Base-by-base conservation (phyloP, 2,797 vertebrate genomes). In the Sebastes matsubarae region DNA sequence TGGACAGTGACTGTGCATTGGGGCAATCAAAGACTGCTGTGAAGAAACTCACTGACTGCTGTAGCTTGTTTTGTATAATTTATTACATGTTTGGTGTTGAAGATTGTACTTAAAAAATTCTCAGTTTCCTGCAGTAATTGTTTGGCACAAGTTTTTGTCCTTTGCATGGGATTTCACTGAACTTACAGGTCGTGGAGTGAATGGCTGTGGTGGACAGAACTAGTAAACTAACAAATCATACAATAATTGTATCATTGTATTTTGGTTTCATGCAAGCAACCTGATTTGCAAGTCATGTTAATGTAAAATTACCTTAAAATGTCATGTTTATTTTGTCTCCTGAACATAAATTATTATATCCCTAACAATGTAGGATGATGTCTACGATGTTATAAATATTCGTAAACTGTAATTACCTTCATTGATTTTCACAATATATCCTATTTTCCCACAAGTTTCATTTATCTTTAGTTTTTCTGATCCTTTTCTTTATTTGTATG, bases 191-290 rank as follows among this genome's bases (percentile, higher is more conserved):
- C 10, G 32, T 36, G 24, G 50, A 58, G 42, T 77, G 61, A 58
- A 18, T 68, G 46, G 34, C 52, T 72, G n/a, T 73, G 34, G 32
- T 59, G 10, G 14, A 9, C 36, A 64, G 13, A 76, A 72, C 22
- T 72, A 64, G 75, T 69, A 46, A 75, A 80, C 54, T 77, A 84
- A 88, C 42, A 68, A 38, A 27, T 72, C 4, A 22, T 30, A 7
- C 6, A 66, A 2, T 80, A 16, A 30, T 61, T 66, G 10, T 12
- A 36, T 58, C 18, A 24, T 22, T 38, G 11, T 46, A 4, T 68
- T 50, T 8, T 30, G n/a, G 59, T 52, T 70, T 60, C 10, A 61
- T 80, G 67, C 18, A 64, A 59, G 34, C 20, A 42, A 55, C 5
- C 6, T 13, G 8, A 5, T 68, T 61, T 66, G 42, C 3, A 5